These are phyloP conservation scores for Heterochromis multidens DNA, from an alignment of 2,113 vertebrate species.

Conservation along the genomic window DNA sequence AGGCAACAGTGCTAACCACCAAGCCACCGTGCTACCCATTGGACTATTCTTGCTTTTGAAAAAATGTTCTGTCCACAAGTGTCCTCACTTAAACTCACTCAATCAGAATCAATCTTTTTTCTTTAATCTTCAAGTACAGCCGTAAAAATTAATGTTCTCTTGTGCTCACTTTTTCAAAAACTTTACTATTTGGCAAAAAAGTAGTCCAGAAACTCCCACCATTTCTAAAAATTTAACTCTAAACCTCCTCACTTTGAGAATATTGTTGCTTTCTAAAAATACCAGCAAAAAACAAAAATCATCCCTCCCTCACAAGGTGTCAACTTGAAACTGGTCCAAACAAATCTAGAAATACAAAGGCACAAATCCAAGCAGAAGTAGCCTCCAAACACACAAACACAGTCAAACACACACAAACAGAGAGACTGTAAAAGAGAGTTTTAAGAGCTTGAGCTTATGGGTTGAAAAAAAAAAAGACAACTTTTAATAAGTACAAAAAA, in stretches of 20 bases:
- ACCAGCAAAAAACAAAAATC: neutral
- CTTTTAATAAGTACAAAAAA: neutral
- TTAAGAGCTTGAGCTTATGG: neutral
- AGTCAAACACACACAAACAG: neutral
- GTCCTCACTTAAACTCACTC: neutral
- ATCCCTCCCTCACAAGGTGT: neutral
- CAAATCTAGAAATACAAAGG: neutral
- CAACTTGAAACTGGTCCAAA: neutral
- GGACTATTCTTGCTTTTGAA: neutral
- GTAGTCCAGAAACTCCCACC: neutral
- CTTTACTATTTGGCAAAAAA: neutral
- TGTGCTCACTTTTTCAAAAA: neutral
- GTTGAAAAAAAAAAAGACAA: neutral
- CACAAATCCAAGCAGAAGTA: neutral
- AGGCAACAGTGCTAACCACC: too few species aligned
- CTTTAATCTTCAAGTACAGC: neutral
- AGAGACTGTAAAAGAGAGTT: neutral
- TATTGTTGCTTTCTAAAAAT: neutral
- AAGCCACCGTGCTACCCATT: too few species aligned
- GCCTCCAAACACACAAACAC: neutral
- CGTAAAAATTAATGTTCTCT: neutral
- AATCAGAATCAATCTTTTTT: neutral
- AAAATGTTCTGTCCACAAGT: neutral
- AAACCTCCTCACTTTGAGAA: neutral
- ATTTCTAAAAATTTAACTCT: neutral